Percentiles rank a stretch among this genome's conserved stretches.
These are phyloP conservation scores for Pygoscelis antarcticus DNA, from an alignment of 2,113 vertebrate species.

Conservation along the genomic window DNA sequence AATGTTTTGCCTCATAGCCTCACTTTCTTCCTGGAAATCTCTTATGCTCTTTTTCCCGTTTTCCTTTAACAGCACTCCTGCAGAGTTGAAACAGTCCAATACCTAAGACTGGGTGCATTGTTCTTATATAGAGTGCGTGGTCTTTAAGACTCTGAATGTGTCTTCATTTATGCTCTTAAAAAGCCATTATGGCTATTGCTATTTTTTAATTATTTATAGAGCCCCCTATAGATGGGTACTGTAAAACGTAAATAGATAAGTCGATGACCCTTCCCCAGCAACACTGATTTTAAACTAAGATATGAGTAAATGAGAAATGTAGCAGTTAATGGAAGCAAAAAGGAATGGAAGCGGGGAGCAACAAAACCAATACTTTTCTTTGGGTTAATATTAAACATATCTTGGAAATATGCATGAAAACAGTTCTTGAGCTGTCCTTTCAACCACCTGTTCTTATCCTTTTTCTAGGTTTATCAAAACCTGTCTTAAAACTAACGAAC, in stretches of 20 bases:
- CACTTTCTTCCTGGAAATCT: not conserved
- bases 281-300: not conserved
- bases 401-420: not conserved
- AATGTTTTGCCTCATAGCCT: not conserved
- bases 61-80: not conserved
- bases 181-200: not conserved
- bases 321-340: not conserved
- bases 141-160: not conserved
- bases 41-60: not conserved
- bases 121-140: rapidly evolving
- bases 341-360: not conserved
- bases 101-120: not conserved
- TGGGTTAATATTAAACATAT: not conserved
- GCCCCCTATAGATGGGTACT: not conserved
- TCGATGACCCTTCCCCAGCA: not conserved
- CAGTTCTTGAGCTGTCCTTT: not conserved
- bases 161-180: conserved; percentile 1
- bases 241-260: not conserved
- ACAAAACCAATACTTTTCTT: not conserved
- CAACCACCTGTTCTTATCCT: not conserved
- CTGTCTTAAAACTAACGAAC: not conserved
- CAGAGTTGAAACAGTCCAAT: not conserved
- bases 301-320: not conserved
- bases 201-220: conserved; percentile 17
- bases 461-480: not conserved